phyloP scores from a whole-genome alignment of 2,888 invertebrate genomes.

The Lasius fuliginosus region DNA sequence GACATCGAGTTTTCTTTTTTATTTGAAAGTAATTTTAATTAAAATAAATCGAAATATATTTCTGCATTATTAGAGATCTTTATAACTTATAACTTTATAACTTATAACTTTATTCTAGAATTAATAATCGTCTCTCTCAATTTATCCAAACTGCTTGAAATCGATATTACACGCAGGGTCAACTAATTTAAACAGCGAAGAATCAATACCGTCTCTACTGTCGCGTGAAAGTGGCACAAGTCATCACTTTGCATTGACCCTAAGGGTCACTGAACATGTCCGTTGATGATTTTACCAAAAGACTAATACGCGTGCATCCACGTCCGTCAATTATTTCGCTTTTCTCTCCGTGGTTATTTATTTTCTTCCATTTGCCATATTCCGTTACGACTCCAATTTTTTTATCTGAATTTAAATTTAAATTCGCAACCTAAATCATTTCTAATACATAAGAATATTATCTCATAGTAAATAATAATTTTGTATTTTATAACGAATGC shows the following conservation, averaged over 20 bases:
- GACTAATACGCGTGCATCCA: constrained; percentile 49
- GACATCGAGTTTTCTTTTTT: neutral
- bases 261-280: constrained; percentile 69
- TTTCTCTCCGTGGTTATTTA: neutral
- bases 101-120: constrained; percentile 49
- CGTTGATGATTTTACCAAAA: constrained; percentile 67
- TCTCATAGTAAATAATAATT: neutral
- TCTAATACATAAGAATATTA: neutral
- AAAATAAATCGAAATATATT: constrained; percentile 54
- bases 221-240: constrained; percentile 73
- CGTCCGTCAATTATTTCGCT: constrained; percentile 63
- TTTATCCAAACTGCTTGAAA: constrained; percentile 39
- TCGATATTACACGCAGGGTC: constrained; percentile 51
- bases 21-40: neutral
- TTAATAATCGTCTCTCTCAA: constrained; percentile 55
- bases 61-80: constrained; percentile 62
- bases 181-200: constrained; percentile 63
- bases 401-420: neutral
- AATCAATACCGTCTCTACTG: constrained; percentile 62
- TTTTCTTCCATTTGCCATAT: neutral
- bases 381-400: neutral
- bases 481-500: neutral
- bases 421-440: neutral
- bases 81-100: no score
- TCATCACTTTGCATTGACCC: constrained; percentile 68